Percentiles rank a stretch among this genome's conserved stretches.
These are phyloP conservation scores for Paracyclopina nana DNA, from an alignment of 1,140 invertebrate genomes.

Conservation along the genomic window DNA sequence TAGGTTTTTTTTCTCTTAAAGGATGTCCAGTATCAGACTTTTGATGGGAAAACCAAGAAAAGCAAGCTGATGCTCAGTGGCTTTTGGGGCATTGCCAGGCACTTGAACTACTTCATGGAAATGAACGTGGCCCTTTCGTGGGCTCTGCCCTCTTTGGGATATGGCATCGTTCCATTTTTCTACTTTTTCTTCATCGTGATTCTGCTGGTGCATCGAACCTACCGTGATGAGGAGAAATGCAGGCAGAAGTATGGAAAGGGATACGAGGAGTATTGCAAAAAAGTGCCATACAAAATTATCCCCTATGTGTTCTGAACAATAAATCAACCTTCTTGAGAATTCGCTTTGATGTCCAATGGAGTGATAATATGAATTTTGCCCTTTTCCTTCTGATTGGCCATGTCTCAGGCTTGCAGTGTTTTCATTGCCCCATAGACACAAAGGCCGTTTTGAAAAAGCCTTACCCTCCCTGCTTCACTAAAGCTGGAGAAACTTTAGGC, in stretches of 20 bases:
- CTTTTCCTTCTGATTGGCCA: no score
- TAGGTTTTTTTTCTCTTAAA: no score
- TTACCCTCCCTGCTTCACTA: no score
- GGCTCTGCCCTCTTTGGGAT: conserved; percentile 29
- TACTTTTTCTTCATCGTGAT: conserved; percentile 33
- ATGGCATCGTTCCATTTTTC: conserved; percentile 31
- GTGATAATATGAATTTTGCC: no score
- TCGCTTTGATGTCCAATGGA: no score
- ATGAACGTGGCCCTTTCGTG: conserved; percentile 32
- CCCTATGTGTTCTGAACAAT: conserved; percentile 37
- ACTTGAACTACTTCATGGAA: conserved; percentile 41
- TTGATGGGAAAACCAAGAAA: conserved; percentile 23
- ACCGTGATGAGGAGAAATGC: conserved; percentile 38
- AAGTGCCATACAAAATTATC: conserved; percentile 34
- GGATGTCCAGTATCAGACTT: conserved; percentile 19
- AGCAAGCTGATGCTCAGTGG: conserved; percentile 34
- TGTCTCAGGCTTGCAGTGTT: no score
- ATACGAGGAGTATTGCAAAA: conserved; percentile 35
- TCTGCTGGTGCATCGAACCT: conserved; percentile 34
- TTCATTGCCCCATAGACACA: no score
- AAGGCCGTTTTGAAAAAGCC: no score
- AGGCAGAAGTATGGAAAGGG: conserved; percentile 34
- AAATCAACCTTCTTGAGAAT: no score
- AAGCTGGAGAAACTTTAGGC: no score
- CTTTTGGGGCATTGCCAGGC: conserved; percentile 38